Base-by-base conservation (phyloP, 2,797 vertebrate species). In the Danio choprae region DNA sequence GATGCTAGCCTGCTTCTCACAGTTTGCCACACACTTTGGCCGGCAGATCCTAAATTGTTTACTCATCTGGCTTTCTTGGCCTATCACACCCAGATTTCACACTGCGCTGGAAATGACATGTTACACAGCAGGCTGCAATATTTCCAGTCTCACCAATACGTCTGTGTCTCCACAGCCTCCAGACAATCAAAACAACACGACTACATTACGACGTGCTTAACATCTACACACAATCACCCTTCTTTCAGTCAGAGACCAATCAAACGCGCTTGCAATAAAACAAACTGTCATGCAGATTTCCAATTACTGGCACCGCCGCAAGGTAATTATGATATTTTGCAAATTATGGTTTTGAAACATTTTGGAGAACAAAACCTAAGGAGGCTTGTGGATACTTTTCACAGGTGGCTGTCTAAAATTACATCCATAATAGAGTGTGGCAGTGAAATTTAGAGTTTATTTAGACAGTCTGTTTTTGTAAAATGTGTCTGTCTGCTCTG, bases 71-170 rank as follows among this genome's bases (percentile, higher is more conserved):
- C 81, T 70, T 71, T 65, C 50, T 36, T 75, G 81, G 77, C 67
- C 64, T 44, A 72, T 67, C 77, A 22, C 50, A 55, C 38, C 8
- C 20, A 44, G 76, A 83, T 43, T 51, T 78, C 77, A 83, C 82
- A 77, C 78, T 40, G 60, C 11, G 4, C 44, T 80, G 53, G 51
- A 83, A 81, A 81, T 56, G 60, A 72, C 77, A 58, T 50, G 74
- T 60, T 58, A 73, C 60, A 53, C 68, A 80, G 62, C 51, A 58
- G 9, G 67, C 68, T 55, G 44, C 64, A 63, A 51, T 63, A 67
- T 62, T 62, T 69, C 46, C 40, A 46, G 8, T 58, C 51, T 72
- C 9, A 12, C 44, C 56, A 53, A 80, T 44, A 60, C 3, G 22
- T 41, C 44, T 70, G 56, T 79, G 55, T 71, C 56, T 40, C 56